Evolutionary conservation across 2,888 invertebrate species (phyloP), one percentile per base, ranked within the genome.

Genomic region (Linyphia triangularis): DNA sequence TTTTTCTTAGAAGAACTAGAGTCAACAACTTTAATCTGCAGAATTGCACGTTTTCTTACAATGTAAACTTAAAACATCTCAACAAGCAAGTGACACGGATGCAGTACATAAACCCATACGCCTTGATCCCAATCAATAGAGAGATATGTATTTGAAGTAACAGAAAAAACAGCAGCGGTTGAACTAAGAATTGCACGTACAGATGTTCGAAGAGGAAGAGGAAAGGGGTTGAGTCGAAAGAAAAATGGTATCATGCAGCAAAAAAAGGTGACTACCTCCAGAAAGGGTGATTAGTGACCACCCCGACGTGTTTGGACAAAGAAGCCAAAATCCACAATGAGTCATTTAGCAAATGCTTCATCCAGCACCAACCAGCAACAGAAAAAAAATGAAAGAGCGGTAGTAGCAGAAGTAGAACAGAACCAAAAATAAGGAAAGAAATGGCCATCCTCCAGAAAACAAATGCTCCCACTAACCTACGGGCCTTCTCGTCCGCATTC

Each of bases 331-430:
- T 72, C 82, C 72, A 82, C 82, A 82, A 82, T 82, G 70, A 82
- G 82, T 82, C 82, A 72, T 82, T 82, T 82, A 73, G 82, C 63
- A 63, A 82, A 72, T 70, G 70, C 40, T 72, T 82, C 72, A 40
- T 40, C 61, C 24, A 63, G 43, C 10, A 22, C 6, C 10, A 9
- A 67, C 67, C 10, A 22, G 9, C 10, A 9, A 67, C 9, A 19
- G 28, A 72, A 28, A 61, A 28, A 19, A 43, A 43, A 24, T 7
- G 33, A 24, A 67, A 67, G 43, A 51, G 33, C 67, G 61, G 33
- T 28, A 19, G 5, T 1, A 22, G 19, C 13, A 16, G 33, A 33
- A 59, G 33, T 13, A 19, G 22, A 26, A 40, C 19, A 40, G n/a
- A 24, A n/a, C 33, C 19, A 22, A 7, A 33, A 37, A 67, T 37